phyloP scores from a whole-genome alignment of 2,797 vertebrate species.

The Falco peregrinus region DNA sequence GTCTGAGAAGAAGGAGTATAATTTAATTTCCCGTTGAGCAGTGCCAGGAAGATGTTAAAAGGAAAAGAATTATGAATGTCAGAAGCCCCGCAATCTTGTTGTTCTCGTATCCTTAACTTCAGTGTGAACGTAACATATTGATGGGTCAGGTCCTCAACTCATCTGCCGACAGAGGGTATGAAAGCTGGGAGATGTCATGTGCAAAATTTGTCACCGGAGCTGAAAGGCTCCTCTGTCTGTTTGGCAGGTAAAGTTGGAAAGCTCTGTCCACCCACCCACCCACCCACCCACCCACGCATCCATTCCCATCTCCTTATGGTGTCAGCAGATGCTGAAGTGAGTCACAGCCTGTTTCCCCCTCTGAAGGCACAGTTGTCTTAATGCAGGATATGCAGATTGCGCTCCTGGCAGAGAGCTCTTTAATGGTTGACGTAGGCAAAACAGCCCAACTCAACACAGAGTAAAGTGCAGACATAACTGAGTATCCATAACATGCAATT shows the following conservation, averaged over 20 bases:
- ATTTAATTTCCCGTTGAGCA: neutral
- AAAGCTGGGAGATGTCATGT: neutral
- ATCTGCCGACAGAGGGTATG: neutral
- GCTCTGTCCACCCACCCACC: neutral
- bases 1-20: neutral
- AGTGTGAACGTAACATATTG: neutral
- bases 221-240: neutral
- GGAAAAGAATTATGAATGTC: neutral
- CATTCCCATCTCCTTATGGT: neutral
- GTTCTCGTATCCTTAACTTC: neutral
- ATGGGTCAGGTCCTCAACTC: neutral
- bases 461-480: neutral
- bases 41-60: neutral
- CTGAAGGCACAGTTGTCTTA: neutral
- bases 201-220: neutral
- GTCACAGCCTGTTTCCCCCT: neutral
- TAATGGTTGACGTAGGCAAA: neutral
- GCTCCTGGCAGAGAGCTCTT: neutral
- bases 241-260: neutral
- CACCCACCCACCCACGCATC: neutral
- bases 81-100: neutral
- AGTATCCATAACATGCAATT: neutral
- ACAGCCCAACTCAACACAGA: neutral
- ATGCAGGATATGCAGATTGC: neutral
- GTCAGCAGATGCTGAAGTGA: slow-evolving; percentile 35